A percentile compares a stretch with the other conserved stretches of the same genome.
Conservation (phyloP, 2,888 invertebrate species). For the Teleogryllus oceanicus region DNA sequence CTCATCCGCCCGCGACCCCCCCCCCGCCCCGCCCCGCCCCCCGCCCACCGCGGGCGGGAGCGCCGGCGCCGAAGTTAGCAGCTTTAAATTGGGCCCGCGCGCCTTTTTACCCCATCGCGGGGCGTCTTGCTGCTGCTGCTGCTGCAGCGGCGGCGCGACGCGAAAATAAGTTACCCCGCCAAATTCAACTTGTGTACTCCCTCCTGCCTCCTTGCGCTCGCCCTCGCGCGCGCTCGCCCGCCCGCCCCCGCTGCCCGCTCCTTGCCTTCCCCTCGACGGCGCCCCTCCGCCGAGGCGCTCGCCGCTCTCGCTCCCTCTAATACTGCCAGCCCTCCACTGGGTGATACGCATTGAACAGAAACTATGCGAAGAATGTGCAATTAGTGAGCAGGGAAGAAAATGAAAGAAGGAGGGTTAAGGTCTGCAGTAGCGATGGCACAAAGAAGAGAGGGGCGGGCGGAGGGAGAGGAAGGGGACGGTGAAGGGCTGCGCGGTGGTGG, state of each 20-base stretch:
- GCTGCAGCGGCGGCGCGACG: conserved; percentile 22
- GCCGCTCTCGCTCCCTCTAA: conserved; percentile 22
- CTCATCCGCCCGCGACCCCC: conserved; percentile 38
- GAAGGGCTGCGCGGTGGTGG: background rate
- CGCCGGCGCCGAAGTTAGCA: conserved; percentile 26
- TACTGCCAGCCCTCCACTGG: conserved; percentile 34
- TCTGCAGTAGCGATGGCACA: conserved; percentile 40
- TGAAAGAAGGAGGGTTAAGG: conserved; percentile 61
- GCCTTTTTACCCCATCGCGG: background rate
- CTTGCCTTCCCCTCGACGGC: conserved; percentile 3
- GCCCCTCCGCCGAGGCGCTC: background rate
- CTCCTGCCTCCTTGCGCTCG: conserved; percentile 21
- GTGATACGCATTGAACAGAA: conserved; percentile 54
- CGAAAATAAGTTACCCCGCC: conserved; percentile 30
- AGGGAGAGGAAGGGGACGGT: conserved; percentile 23
- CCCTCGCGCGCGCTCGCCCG: conserved; percentile 22
- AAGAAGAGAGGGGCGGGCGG: conserved; percentile 31
- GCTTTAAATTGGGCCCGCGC: conserved; percentile 18
- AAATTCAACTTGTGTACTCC: conserved; percentile 23
- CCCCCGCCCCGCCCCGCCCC: conserved; percentile 33
- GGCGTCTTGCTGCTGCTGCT: conserved; percentile 19
- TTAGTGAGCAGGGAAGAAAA: conserved; percentile 80
- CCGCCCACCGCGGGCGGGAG: conserved; percentile 21
- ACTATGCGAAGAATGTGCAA: conserved; percentile 97
- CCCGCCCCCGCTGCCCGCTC: background rate